A percentile compares a stretch with the other conserved stretches of the same genome.
Conservation (phyloP, 1,140 invertebrate genomes). For the Drosophila nasuta region DNA sequence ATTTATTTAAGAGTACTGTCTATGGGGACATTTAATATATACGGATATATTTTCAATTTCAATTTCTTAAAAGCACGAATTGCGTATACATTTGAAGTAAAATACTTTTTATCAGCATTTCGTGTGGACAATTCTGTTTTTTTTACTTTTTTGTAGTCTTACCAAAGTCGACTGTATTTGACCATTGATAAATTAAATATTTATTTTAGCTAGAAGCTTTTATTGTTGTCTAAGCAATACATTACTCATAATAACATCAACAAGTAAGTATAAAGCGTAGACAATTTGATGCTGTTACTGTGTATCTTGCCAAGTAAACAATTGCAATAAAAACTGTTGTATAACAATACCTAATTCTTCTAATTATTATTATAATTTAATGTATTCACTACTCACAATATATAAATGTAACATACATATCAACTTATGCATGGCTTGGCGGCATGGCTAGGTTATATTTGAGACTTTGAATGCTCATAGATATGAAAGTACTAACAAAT, state of each 20-base stretch:
- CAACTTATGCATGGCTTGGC: background rate
- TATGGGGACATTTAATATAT: background rate
- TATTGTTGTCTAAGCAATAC: constrained; percentile 11
- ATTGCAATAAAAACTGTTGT: too few species aligned
- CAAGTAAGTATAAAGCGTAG: background rate
- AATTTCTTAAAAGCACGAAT: too few species aligned
- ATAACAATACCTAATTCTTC: too few species aligned
- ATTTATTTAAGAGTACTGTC: background rate
- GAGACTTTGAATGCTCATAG: constrained; percentile 20
- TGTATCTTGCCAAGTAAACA: too few species aligned
- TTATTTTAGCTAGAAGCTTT: constrained; percentile 50
- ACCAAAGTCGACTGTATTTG: background rate
- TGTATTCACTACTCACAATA: too few species aligned
- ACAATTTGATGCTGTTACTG: too few species aligned
- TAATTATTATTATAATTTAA: too few species aligned
- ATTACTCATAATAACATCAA: background rate
- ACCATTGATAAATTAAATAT: constrained; percentile 34
- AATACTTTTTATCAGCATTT: too few species aligned
- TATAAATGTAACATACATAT: background rate
- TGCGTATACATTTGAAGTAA: too few species aligned
- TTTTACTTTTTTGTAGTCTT: background rate
- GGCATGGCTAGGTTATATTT: background rate
- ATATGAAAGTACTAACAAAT: constrained; percentile 65
- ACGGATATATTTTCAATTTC: background rate
- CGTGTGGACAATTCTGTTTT: background rate